These are phyloP conservation scores for Eupithecia vulgata DNA, from an alignment of 2,888 invertebrate genomes.

Conservation along the genomic window DNA sequence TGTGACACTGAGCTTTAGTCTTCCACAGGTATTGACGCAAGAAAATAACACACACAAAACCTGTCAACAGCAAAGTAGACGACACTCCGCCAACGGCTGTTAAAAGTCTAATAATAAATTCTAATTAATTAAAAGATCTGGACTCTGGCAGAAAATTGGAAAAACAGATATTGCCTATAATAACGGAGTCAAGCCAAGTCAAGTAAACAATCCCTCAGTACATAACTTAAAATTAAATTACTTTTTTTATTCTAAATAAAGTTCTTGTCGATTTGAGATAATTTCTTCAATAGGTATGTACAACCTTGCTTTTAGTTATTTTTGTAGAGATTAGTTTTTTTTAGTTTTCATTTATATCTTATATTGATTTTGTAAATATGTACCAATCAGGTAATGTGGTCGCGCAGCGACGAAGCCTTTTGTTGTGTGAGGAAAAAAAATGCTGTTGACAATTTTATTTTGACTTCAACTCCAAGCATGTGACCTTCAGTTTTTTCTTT, in stretches of 20 bases:
- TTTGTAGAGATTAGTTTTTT: no score
- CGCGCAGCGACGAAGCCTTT: no score
- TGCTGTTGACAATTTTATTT: not conserved
- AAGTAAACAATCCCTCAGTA: not conserved
- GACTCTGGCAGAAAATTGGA: no score
- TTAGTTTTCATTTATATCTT: no score
- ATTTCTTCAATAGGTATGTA: not conserved
- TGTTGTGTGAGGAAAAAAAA: no score
- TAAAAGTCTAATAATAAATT: not conserved
- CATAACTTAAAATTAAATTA: not conserved
- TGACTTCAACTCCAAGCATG: not conserved
- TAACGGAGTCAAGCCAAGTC: no score
- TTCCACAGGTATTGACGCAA: conserved; percentile 24
- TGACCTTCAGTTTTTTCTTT: not conserved
- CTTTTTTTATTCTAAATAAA: not conserved
- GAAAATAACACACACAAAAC: not conserved
- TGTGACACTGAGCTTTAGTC: conserved; percentile 50
- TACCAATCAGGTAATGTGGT: no score
- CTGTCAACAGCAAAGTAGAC: not conserved
- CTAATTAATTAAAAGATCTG: not conserved
- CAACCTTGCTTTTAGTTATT: no score
- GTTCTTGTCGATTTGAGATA: not conserved
- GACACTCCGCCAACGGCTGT: not conserved
- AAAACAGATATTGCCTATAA: no score
- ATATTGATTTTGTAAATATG: no score